phyloP scores from a whole-genome alignment of 1,140 invertebrate species.

The Aleiodes sp. region DNA sequence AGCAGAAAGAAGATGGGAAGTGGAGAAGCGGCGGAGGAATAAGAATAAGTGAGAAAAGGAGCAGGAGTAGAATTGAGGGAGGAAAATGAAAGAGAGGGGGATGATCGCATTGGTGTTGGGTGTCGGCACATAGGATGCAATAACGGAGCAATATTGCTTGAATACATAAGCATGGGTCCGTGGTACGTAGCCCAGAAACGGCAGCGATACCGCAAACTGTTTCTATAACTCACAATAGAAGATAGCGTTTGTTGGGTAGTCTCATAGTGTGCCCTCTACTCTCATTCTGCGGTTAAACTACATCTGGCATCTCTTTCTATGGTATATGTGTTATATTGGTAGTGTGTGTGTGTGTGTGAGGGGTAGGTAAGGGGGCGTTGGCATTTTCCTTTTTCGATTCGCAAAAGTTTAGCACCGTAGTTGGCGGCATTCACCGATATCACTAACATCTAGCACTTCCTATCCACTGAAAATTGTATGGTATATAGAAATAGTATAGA shows the following conservation, averaged over 20 bases:
- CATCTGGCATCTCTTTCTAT: background rate
- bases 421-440: slow-evolving; percentile 12
- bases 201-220: slow-evolving; percentile 42
- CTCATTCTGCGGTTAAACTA: background rate
- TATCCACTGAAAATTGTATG: background rate
- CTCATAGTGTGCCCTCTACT: background rate
- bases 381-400: background rate
- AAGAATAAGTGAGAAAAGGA: background rate
- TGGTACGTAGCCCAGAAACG: slow-evolving; percentile 34
- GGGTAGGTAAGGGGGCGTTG: no score
- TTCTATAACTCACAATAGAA: slow-evolving; percentile 40
- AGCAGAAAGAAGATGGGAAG: background rate
- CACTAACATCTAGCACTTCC: background rate
- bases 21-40: no score
- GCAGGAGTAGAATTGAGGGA: background rate
- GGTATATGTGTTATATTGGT: background rate
- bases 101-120: slow-evolving; percentile 21
- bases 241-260: slow-evolving; percentile 25
- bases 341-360: no score
- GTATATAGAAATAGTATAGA: background rate
- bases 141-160: slow-evolving; percentile 42
- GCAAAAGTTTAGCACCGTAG: slow-evolving; percentile 17
- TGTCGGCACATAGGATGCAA: slow-evolving; percentile 38
- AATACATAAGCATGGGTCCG: slow-evolving; percentile 36
- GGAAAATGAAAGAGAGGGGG: background rate